Base-by-base conservation (phyloP, 2,113 vertebrate genomes). In the Mustela lutreola region DNA sequence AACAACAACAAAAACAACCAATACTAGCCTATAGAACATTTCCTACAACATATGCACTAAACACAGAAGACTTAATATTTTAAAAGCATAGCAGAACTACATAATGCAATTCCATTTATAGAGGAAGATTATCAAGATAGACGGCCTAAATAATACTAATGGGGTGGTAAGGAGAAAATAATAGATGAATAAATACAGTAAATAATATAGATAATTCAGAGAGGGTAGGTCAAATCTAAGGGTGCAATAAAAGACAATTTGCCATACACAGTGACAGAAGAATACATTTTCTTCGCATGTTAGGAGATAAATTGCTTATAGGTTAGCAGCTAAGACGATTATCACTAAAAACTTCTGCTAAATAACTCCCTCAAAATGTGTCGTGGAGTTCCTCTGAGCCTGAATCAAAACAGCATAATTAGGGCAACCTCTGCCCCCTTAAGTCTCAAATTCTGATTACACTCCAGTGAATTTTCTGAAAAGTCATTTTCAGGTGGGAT, bases 261-360 rank as follows among this genome's bases (percentile, higher is more conserved):
- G 53, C 22, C 67, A 39, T 5, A 67, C 16, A 75, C 0, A 4
- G 15, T 36, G 36, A 48, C 14, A 71, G 31, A 60, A 78, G 92
- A 91, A 73, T 10, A 24, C 36, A 56, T 53, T 92, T 71, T 90
- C 71, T 88, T 45, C 60, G 65, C 71, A 87, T 33, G 11, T 75
- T 15, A 94, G 82, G 95, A 78, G 65, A 65, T 7, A 63, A 60
- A 39, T 70, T 36, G 56, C 70, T 95, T 73, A 62, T 33, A 82
- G 31, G 58, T 92, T 50, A 80, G 62, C 21, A 81, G 73, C 53
- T 63, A 28, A 18, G 67, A 62, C 7, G 62, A 91, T 56, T 14
- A 90, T 89, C 24, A 84, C 81, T 89, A 92, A 93, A 89, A 95
- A 80, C 60, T 96, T 21, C 50, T 73, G 24, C 39, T 84, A 91